These are phyloP conservation scores for Peromyscus polionotus DNA, from an alignment of 2,113 vertebrate genomes.

Conservation along the genomic window DNA sequence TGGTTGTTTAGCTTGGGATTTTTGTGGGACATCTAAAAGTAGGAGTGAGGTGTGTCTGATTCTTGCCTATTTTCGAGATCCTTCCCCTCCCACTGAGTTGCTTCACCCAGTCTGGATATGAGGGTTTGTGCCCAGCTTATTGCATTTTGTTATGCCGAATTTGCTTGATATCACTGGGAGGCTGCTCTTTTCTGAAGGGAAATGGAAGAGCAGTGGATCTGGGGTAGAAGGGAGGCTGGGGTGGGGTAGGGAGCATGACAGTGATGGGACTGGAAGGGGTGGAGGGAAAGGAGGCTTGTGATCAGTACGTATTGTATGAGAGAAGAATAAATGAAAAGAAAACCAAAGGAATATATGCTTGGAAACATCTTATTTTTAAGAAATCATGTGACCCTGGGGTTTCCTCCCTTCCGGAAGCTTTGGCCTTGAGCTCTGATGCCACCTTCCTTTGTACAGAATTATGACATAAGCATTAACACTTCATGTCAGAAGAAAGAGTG, in stretches of 20 bases:
- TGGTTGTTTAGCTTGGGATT: not conserved
- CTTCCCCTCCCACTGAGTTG: not conserved
- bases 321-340: no score
- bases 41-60: not conserved
- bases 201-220: not conserved
- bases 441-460: slow-evolving; percentile 42
- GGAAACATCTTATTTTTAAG: slow-evolving; percentile 59
- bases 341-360: slow-evolving; percentile 52
- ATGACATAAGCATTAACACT: slow-evolving; percentile 51
- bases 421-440: slow-evolving; percentile 39
- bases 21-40: not conserved
- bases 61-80: not conserved
- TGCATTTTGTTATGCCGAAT: not conserved
- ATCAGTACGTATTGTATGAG: not conserved
- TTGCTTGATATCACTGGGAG: not conserved
- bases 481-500: not conserved
- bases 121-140: not conserved
- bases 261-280: not conserved
- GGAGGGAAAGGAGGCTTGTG: not conserved
- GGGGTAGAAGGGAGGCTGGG: not conserved
- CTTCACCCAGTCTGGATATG: not conserved
- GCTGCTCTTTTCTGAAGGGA: not conserved
- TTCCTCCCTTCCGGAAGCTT: slow-evolving; percentile 22
- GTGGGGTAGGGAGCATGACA: not conserved
- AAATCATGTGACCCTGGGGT: slow-evolving; percentile 21